Percentiles rank a stretch among this genome's conserved stretches.
Evolutionary conservation across 2,888 invertebrate genomes (phyloP).

Genomic region (Pollenia angustigena): DNA sequence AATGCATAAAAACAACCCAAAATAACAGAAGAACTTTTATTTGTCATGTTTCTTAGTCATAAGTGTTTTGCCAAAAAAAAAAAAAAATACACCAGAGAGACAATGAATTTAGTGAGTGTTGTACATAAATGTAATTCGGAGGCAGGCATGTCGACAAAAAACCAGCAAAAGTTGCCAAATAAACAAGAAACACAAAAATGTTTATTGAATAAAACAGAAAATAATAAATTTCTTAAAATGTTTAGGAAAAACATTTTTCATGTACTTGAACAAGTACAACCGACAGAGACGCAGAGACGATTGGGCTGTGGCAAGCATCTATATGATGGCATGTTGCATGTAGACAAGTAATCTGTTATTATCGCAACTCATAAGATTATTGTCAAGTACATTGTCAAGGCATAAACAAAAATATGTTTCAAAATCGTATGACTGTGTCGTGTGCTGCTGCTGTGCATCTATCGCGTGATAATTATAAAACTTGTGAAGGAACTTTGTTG

Average conservation of each 20-base stretch:
- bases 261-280: not conserved
- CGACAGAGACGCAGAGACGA: not conserved
- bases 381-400: slow-evolving; percentile 73
- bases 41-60: slow-evolving; percentile 5
- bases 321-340: slow-evolving; percentile 40
- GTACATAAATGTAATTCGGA: slow-evolving; percentile 21
- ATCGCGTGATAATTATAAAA: not conserved
- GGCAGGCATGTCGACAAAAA: slow-evolving; percentile 24
- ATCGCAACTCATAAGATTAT: slow-evolving; percentile 56
- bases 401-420: slow-evolving; percentile 11
- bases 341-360: slow-evolving; percentile 51
- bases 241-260: slow-evolving; percentile 3
- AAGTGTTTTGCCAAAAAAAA: slow-evolving; percentile 28
- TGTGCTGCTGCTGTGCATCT: not conserved
- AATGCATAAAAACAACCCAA: slow-evolving; percentile 5
- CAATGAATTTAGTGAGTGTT: slow-evolving; percentile 42
- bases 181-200: slow-evolving; percentile 10
- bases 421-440: not conserved
- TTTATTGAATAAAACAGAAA: slow-evolving; percentile 42
- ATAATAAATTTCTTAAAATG: slow-evolving; percentile 13
- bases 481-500: slow-evolving; percentile 1
- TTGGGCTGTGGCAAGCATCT: not conserved
- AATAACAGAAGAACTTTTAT: slow-evolving; percentile 38
- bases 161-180: slow-evolving; percentile 45
- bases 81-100: slow-evolving; percentile 26